phyloP scores from a whole-genome alignment of 2,797 vertebrate genomes.

The Sebastes cheni region DNA sequence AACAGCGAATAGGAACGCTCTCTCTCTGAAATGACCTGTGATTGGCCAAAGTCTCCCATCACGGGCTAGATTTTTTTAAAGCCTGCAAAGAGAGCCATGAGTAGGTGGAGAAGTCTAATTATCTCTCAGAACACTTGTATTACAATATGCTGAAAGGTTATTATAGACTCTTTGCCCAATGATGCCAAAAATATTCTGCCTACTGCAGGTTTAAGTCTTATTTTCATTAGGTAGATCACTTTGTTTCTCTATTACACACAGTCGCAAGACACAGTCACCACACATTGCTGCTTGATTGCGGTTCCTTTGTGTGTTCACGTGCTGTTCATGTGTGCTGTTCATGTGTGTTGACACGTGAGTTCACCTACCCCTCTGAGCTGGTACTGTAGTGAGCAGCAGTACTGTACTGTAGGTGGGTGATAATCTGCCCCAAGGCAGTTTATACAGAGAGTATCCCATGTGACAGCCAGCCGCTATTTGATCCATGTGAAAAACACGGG shows the following conservation, averaged over 20 bases:
- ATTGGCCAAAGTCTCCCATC: too few species aligned
- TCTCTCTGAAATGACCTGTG: too few species aligned
- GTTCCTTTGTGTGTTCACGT: not conserved
- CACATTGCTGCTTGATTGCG: not conserved
- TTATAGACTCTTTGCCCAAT: too few species aligned
- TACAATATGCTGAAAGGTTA: too few species aligned
- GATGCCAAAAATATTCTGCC: too few species aligned
- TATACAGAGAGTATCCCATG: not conserved
- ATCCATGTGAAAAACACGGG: not conserved
- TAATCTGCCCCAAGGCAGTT: conserved; percentile 13
- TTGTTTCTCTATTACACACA: not conserved
- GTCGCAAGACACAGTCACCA: not conserved
- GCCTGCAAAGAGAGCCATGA: too few species aligned
- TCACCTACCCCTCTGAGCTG: conserved; percentile 9
- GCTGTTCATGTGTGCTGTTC: not conserved
- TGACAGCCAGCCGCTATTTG: not conserved
- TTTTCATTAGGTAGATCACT: not conserved
- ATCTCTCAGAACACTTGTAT: too few species aligned
- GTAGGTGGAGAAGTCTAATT: too few species aligned
- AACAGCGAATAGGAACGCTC: too few species aligned
- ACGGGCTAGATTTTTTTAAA: too few species aligned
- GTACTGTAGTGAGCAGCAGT: not conserved
- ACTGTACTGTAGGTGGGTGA: not conserved
- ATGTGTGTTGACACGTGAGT: not conserved
- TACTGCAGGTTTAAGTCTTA: too few species aligned